A percentile compares a stretch with the other conserved stretches of the same genome.
phyloP scores from a whole-genome alignment of 2,797 vertebrate species.

The Liparis tanakae region DNA sequence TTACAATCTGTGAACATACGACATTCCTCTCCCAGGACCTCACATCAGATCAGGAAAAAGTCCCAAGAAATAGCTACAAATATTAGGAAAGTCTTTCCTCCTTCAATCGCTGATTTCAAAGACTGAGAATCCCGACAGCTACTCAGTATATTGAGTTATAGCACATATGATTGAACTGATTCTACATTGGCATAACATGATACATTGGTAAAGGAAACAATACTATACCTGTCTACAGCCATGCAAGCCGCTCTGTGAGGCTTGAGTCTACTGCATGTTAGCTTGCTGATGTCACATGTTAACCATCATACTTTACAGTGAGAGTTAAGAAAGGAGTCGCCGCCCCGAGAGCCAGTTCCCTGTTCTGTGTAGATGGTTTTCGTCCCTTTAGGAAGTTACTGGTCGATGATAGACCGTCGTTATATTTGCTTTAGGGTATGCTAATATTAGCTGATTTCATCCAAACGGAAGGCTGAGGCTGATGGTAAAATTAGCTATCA shows the following conservation, averaged over 20 bases:
- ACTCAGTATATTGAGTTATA: neutral
- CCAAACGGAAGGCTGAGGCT: neutral
- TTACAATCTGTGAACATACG: too few species aligned
- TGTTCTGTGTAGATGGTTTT: neutral
- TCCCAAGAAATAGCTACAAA: neutral
- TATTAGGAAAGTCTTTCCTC: neutral
- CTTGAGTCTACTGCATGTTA: neutral
- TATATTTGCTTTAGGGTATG: neutral
- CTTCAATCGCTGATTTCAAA: neutral
- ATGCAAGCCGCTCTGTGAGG: neutral
- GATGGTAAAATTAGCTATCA: neutral
- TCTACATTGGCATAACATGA: neutral
- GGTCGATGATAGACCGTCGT: too few species aligned
- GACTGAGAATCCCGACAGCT: neutral
- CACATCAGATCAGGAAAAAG: too few species aligned
- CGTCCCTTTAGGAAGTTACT: neutral
- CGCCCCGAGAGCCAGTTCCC: neutral
- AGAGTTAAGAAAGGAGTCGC: neutral
- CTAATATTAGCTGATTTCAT: neutral
- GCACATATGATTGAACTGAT: neutral
- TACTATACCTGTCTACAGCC: neutral
- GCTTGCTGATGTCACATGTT: neutral
- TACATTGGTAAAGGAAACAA: neutral
- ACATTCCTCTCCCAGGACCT: too few species aligned
- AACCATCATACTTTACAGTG: neutral